Base-by-base conservation (phyloP, 2,888 invertebrate species). In the Synanthedon myopaeformis region DNA sequence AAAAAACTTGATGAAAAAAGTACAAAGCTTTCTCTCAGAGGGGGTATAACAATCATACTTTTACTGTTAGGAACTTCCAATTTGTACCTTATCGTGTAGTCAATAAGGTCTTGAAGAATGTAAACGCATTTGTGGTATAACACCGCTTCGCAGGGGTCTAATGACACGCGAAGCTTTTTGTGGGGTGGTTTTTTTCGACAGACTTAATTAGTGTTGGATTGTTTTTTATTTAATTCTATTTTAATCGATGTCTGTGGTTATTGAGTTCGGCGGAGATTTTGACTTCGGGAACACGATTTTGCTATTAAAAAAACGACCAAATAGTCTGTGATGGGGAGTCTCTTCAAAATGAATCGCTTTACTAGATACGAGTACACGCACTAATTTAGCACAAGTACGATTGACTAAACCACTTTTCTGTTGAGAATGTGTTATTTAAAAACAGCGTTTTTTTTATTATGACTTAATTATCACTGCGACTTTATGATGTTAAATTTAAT, bases 81-180 rank as follows among this genome's bases (percentile, higher is more conserved):
- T 13, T 12, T 12, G 45, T 6, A 13, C 45, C 45, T 45, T 45
- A 45, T 45, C 14, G 2, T 8, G 45, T 45, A 13, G 28, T 52
- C 53, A 52, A 49, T 35, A 35, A 35, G 35, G 10, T 35, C 5
- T 35, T 35, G 35, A 35, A 3, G 35, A 35, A 35, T 53, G 57
- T 53, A 14, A 49, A 45, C 23, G 51, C 11, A 51, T 51, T 41
- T 49, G 2, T 17, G 49, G 49, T 50, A 49, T 49, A 58, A 58
- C 58, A 53, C 51, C 50, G 56, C 69, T 57, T 69, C 69, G 75
- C 76, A 75, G 78, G 82, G 81, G 79, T 81, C 81, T 80, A 81
- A 83, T 79, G 81, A 80, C 78, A 79, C 77, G 73, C 72, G 77
- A 74, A 69, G 70, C 66, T 72, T 76, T 78, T 77, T 51, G 17